Base-by-base conservation (phyloP, 2,113 vertebrate genomes). In the Conger conger region DNA sequence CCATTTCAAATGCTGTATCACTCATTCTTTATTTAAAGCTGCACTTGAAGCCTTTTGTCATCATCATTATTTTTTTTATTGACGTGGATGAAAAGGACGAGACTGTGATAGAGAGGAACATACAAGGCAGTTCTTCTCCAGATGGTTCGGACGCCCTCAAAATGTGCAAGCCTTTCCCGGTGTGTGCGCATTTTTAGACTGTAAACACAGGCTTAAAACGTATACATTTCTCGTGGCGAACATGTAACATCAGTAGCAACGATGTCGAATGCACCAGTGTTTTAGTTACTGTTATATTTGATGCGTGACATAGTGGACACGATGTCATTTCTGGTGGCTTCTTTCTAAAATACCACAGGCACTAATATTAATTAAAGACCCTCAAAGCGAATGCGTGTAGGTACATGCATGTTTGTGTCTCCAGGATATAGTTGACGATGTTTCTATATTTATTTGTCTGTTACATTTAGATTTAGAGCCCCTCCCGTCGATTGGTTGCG, bases 271-370 rank as follows among this genome's bases (percentile, higher is more conserved):
- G 33, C 76, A 37, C 35, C 37, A 20, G 8, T 1, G 36, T 20
- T 78, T 78, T 23, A 38, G n/a, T 78, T 38, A 35, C 33, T 16
- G 16, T 73, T 77, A 16, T 36, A 6, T 38, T 78, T 36, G 33
- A 78, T 38, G 33, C 63, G 40, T 83, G 82, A 76, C 82, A 83
- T 63, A 30, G 30, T 83, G 82, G 38, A 60, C 82, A 45, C 63
- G 81, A 82, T 82, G 37, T 38, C n/a, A 33, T 73, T 73, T 73
- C 36, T 16, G 23, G 30, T 63, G 38, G 82, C n/a, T 83, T 76
- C 37, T 78, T 17, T 3, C 40, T 42, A 76, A 38, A 78, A 37
- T 78, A 20, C 38, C 17, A 38, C 76, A 38, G 36, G 35, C 23
- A 78, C n/a, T 78, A 30, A 36, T 20, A 30, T 8, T 37, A 36